phyloP scores from a whole-genome alignment of 2,113 vertebrate species.

The Casuarius casuarius region DNA sequence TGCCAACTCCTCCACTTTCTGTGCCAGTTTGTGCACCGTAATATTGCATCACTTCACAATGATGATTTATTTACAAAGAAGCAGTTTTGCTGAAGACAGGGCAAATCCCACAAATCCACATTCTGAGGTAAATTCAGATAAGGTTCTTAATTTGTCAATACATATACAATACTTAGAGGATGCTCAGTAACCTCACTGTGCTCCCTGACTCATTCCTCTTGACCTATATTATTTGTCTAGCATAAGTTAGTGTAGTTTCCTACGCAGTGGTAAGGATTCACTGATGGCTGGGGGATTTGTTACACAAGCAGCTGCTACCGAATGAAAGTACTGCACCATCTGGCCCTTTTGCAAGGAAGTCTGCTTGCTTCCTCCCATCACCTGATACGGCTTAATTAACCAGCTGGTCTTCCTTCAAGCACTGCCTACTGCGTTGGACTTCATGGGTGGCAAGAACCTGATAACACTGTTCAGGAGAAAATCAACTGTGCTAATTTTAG shows the following conservation, averaged over 20 bases:
- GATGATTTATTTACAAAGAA: not conserved
- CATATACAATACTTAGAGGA: not conserved
- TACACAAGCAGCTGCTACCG: rapidly evolving
- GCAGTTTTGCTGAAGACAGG: not conserved
- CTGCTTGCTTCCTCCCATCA: not conserved
- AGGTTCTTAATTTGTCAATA: not conserved
- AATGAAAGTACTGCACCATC: not conserved
- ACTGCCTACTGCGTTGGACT: rapidly evolving
- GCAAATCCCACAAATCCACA: not conserved
- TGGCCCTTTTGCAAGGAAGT: not conserved
- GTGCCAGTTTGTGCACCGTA: not conserved
- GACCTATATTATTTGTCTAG: not conserved
- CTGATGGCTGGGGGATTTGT: not conserved
- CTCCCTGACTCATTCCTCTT: not conserved
- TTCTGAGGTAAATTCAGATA: not conserved
- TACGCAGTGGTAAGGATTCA: not conserved
- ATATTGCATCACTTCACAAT: not conserved
- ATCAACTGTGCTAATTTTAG: not conserved
- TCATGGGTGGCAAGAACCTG: not conserved
- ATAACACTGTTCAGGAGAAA: not conserved
- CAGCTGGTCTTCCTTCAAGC: not conserved
- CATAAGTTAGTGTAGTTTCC: rapidly evolving
- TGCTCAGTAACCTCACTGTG: not conserved
- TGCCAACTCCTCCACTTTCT: not conserved
- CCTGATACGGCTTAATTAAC: not conserved